Percentiles rank a stretch among this genome's conserved stretches.
Evolutionary conservation across 2,888 invertebrate genomes (phyloP).

Genomic region (Hirtodrosophila cameraria): DNA sequence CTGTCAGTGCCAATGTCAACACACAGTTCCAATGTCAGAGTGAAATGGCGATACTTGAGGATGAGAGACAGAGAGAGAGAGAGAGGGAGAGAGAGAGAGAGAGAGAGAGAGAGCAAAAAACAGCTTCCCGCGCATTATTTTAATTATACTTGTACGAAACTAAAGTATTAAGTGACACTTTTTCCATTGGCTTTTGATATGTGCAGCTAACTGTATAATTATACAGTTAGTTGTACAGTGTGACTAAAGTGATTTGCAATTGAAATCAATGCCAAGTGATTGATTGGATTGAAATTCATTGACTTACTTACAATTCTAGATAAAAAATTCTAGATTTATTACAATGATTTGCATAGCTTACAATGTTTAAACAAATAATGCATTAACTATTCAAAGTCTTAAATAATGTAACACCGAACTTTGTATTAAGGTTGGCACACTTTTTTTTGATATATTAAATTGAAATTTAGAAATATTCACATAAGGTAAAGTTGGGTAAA

Average conservation of each 20-base stretch:
- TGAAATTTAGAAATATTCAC: too few species aligned
- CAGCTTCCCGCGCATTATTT: slow-evolving; percentile 24
- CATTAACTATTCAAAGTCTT: not conserved
- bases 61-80: not conserved
- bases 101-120: slow-evolving; percentile 4
- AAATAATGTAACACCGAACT: not conserved
- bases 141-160: slow-evolving; percentile 3
- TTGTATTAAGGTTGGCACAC: too few species aligned
- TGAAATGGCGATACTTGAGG: not conserved
- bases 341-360: not conserved
- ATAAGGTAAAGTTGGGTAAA: too few species aligned
- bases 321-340: too few species aligned
- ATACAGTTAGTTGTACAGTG: slow-evolving; percentile 57
- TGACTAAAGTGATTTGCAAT: slow-evolving; percentile 11
- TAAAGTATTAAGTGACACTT: slow-evolving; percentile 22
- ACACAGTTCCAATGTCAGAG: slow-evolving; percentile 11
- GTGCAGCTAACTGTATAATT: slow-evolving; percentile 43
- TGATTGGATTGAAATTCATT: slow-evolving; percentile 7
- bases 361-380: not conserved
- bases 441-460: too few species aligned
- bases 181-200: slow-evolving; percentile 24
- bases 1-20: slow-evolving; percentile 24
- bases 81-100: not conserved
- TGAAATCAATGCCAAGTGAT: slow-evolving; percentile 5
- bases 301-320: not conserved